phyloP scores from a whole-genome alignment of 2,888 invertebrate species.

The Cordilura impudica region DNA sequence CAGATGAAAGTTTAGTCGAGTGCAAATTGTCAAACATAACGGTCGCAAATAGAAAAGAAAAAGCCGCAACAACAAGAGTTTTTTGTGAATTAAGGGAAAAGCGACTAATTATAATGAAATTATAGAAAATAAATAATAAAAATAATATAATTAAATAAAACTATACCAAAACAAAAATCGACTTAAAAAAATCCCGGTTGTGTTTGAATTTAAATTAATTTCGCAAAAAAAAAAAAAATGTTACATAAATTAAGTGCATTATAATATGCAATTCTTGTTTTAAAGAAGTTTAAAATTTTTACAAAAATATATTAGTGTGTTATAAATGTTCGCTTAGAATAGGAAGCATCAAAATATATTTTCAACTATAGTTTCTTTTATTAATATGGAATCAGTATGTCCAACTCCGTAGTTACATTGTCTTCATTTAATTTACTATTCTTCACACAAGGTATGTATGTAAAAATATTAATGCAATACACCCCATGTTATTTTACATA shows the following conservation, averaged over 20 bases:
- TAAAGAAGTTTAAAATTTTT: background rate
- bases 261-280: background rate
- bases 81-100: slow-evolving; percentile 61
- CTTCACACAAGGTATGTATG: slow-evolving; percentile 77
- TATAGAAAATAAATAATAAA: background rate
- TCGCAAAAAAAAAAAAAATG: background rate
- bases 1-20: slow-evolving; percentile 73
- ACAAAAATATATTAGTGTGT: background rate
- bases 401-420: slow-evolving; percentile 77
- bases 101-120: slow-evolving; percentile 8
- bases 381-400: slow-evolving; percentile 78
- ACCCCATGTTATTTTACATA: slow-evolving; percentile 54
- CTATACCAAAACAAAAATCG: slow-evolving; percentile 11
- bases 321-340: background rate
- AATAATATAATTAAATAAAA: slow-evolving; percentile 9
- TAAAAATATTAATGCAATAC: slow-evolving; percentile 8
- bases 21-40: slow-evolving; percentile 72
- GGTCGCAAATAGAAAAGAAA: slow-evolving; percentile 60
- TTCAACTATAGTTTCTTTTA: slow-evolving; percentile 62
- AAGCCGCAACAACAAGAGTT: background rate
- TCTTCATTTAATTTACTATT: slow-evolving; percentile 78
- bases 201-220: slow-evolving; percentile 31
- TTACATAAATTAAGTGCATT: background rate
- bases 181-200: slow-evolving; percentile 46
- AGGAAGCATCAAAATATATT: slow-evolving; percentile 22